Evolutionary conservation across 2,113 vertebrate genomes (phyloP).

Genomic region (Alethe diademata): DNA sequence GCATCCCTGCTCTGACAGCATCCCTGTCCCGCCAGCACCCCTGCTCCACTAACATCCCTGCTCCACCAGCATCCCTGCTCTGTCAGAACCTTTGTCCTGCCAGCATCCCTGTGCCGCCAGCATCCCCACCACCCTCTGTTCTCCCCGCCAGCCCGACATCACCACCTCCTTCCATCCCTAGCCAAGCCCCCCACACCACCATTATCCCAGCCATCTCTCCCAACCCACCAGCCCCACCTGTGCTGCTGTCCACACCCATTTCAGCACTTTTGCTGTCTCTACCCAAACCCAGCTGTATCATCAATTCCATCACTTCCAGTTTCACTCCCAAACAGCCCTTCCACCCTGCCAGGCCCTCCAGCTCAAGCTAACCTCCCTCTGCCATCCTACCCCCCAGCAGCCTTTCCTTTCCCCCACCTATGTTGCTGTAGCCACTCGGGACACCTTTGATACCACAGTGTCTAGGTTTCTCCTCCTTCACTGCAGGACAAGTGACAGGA

Average conservation of each 20-base stretch:
- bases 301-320: neutral
- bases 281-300: too few relatives aligned
- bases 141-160: neutral
- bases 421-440: neutral
- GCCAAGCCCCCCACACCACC: neutral
- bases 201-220: neutral
- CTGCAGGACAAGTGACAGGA: too few relatives aligned
- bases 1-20: accelerated
- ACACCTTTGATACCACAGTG: accelerated
- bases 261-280: neutral
- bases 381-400: neutral
- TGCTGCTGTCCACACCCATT: neutral
- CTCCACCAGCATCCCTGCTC: too few relatives aligned
- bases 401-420: accelerated
- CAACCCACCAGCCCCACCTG: accelerated
- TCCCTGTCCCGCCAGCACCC: accelerated
- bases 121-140: neutral
- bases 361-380: neutral
- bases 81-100: accelerated
- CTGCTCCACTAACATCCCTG: neutral
- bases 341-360: neutral
- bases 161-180: neutral
- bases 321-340: neutral
- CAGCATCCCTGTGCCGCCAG: too few relatives aligned
- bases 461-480: neutral